These are phyloP conservation scores for Zoanthus gigantus DNA, from an alignment of 92 coral and sea anemone genomes.

Conservation along the genomic window DNA sequence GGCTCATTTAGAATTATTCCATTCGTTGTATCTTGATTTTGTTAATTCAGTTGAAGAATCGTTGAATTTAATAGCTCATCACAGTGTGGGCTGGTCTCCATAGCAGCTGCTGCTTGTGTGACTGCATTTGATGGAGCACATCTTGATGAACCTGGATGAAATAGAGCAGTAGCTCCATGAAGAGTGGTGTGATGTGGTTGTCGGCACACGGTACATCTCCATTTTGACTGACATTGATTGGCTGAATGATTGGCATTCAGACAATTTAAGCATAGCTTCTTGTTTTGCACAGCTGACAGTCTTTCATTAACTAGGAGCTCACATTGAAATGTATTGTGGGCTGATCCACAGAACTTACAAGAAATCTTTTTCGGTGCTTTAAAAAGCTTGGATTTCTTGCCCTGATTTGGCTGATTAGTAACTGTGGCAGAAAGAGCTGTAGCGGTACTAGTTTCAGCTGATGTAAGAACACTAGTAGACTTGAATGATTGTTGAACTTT, in stretches of 20 bases:
- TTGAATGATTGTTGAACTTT: constrained; percentile 33
- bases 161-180: constrained; percentile 48
- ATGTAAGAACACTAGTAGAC: background rate
- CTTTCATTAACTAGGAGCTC: constrained; percentile 54
- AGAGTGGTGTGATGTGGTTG: constrained; percentile 55
- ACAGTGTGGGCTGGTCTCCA: constrained; percentile 27
- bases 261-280: constrained; percentile 59
- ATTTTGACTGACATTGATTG: constrained; percentile 49
- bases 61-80: constrained; percentile 31
- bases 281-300: constrained; percentile 52
- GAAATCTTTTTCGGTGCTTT: constrained; percentile 56
- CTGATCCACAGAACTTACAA: constrained; percentile 52
- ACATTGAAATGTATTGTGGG: constrained; percentile 60
- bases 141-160: constrained; percentile 22
- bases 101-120: constrained; percentile 49
- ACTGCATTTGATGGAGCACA: constrained; percentile 17
- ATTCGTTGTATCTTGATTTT: constrained; percentile 36
- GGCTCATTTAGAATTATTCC: constrained; percentile 54
- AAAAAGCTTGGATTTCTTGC: constrained; percentile 55
- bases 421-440: constrained; percentile 39
- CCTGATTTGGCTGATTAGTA: constrained; percentile 30
- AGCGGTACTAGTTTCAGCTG: constrained; percentile 46
- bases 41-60: background rate
- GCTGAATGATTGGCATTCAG: constrained; percentile 43
- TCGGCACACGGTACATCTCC: constrained; percentile 51